These are phyloP conservation scores for Steinernema hermaphroditum DNA, from an alignment of 2,888 invertebrate species.

Conservation along the genomic window DNA sequence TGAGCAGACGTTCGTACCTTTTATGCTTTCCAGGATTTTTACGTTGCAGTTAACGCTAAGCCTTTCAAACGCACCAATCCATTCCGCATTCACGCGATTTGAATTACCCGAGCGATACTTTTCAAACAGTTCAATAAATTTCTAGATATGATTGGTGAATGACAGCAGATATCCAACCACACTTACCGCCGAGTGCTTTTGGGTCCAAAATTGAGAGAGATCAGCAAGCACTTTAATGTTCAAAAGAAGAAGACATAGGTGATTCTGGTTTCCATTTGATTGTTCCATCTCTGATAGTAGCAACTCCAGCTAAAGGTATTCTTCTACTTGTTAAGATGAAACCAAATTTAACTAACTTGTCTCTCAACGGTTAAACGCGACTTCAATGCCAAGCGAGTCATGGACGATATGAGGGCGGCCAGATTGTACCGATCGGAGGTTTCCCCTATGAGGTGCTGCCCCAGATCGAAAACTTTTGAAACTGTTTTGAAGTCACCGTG, in stretches of 20 bases:
- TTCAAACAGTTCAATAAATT: background rate
- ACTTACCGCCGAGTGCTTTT: conserved; percentile 37
- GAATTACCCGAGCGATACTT: background rate
- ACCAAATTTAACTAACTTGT: conserved; percentile 34
- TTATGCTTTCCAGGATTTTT: background rate
- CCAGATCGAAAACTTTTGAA: conserved; percentile 37
- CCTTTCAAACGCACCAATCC: background rate
- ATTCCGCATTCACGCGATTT: background rate
- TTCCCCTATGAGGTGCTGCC: conserved; percentile 30
- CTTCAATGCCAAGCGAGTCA: conserved; percentile 39
- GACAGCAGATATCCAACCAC: background rate
- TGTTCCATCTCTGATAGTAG: conserved; percentile 35
- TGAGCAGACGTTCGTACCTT: too few relatives aligned
- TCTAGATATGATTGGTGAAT: too few relatives aligned
- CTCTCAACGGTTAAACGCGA: conserved; percentile 34
- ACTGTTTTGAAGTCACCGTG: conserved; percentile 40
- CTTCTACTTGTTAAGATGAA: background rate
- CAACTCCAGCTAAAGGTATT: conserved; percentile 36
- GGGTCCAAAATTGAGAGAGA: conserved; percentile 40
- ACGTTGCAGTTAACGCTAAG: background rate
- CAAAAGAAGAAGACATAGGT: conserved; percentile 30
- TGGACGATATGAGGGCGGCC: conserved; percentile 37
- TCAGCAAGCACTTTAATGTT: conserved; percentile 39
- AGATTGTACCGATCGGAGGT: conserved; percentile 35
- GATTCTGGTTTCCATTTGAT: conserved; percentile 26